Base-by-base conservation (phyloP, 2,888 invertebrate species). In the Lepeophtheirus nordmannii region DNA sequence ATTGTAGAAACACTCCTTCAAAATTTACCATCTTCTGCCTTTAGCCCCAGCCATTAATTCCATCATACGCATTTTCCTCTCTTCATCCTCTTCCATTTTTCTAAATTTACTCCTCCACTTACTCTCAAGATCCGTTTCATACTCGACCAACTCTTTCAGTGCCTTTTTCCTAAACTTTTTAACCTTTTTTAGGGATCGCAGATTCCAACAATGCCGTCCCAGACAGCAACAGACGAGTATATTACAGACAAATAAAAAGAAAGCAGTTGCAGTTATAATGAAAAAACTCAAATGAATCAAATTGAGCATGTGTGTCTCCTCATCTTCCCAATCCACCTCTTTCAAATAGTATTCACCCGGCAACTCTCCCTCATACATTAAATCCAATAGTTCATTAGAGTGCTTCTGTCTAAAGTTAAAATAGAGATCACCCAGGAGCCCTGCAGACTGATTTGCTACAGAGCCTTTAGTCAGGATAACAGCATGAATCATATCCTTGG, bases 301-400 rank as follows among this genome's bases (percentile, higher is more conserved):
- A n/a, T 46, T 46, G 14, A n/a, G 53, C 53, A 46, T 46, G 8
- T 46, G 53, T n/a, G 53, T 17, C 53, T 46, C 53, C 53, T 46
- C 53, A 46, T 46, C 53, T 17, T 46, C 53, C 53, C 53, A 46
- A 5, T 5, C 5, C 2, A 46, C 17, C 8, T 46, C 53, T 17
- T 46, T 46, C 8, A 46, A 46, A 46, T 46, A 46, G 17, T 46
- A 46, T 17, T 46, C 53, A 46, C 17, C 53, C 53, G 53, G 53
- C 14, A 46, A 17, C 2, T 46, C 53, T 17, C 53, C 53, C 14
- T 46, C 53, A 17, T 46, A 46, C 8, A 8, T 8, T 17, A 46
- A 17, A 46, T 46, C 53, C 14, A 46, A 17, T n/a, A 46, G 53
- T 17, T 46, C 53, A 1, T 46, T 8, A 17, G 53, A 46, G 8